phyloP scores from a whole-genome alignment of 2,888 invertebrate genomes.

The Phaedon cochleariae region DNA sequence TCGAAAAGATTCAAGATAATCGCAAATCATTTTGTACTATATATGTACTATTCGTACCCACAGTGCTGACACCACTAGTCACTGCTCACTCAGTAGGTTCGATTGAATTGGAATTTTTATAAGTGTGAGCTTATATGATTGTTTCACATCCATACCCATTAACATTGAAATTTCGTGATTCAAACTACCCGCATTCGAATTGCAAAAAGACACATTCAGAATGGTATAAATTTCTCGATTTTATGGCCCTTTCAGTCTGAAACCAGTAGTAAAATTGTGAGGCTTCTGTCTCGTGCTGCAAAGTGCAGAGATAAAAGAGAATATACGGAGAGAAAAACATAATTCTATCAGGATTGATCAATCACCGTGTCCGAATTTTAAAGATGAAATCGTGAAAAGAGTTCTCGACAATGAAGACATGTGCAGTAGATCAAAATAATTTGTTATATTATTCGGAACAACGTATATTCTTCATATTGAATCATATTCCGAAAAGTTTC shows the following conservation, averaged over 20 bases:
- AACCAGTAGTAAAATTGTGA: background rate
- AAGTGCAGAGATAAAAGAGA: background rate
- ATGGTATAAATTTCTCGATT: background rate
- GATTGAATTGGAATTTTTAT: background rate
- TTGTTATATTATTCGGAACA: no score
- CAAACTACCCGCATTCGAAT: background rate
- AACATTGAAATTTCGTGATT: background rate
- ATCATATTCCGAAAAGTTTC: no score
- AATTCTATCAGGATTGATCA: background rate
- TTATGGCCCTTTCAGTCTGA: background rate
- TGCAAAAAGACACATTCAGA: background rate
- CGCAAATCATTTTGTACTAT: no score
- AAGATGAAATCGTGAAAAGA: no score
- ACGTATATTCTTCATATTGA: no score
- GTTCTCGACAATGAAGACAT: no score
- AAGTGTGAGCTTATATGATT: background rate
- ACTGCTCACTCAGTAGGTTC: background rate
- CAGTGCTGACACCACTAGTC: no score
- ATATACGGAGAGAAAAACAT: constrained; percentile 3
- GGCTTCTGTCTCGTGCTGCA: background rate
- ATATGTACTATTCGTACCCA: no score
- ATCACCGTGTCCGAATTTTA: no score
- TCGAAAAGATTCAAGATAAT: no score
- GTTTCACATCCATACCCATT: background rate
- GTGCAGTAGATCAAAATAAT: no score